Conservation (phyloP, 1,140 invertebrate genomes). For the Pseudomyrmex concolor region DNA sequence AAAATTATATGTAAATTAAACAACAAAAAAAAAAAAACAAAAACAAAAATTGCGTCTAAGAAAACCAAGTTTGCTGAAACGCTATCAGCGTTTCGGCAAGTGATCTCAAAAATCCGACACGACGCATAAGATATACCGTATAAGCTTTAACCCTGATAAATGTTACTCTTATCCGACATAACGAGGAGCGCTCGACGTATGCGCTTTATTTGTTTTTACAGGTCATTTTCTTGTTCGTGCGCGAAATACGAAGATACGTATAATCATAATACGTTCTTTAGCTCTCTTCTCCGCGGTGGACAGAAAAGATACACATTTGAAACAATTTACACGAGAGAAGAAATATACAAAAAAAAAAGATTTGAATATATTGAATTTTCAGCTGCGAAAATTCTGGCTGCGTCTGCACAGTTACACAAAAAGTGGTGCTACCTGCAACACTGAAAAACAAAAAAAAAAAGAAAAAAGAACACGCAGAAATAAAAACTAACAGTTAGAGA, state of each 20-base stretch:
- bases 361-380: slow-evolving; percentile 39
- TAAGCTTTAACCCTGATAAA: slow-evolving; percentile 18
- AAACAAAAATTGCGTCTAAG: neutral
- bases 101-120: neutral
- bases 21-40: neutral
- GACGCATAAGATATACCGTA: slow-evolving; percentile 5
- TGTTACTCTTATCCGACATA: slow-evolving; percentile 5
- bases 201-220: slow-evolving; percentile 12
- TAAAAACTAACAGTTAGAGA: slow-evolving; percentile 38
- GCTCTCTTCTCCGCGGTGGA: neutral
- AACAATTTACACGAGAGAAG: neutral
- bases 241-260: neutral
- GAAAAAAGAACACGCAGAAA: neutral
- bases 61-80: neutral
- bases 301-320: neutral
- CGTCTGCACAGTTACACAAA: neutral
- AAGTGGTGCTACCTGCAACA: neutral
- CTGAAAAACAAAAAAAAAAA: neutral
- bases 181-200: neutral
- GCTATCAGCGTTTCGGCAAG: neutral
- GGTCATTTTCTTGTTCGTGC: neutral
- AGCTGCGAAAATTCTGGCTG: neutral
- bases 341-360: neutral
- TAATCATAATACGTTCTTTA: slow-evolving; percentile 9
- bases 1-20: too few relatives aligned